phyloP scores from a whole-genome alignment of 2,113 vertebrate species.

The Melanotaenia duboulayi region DNA sequence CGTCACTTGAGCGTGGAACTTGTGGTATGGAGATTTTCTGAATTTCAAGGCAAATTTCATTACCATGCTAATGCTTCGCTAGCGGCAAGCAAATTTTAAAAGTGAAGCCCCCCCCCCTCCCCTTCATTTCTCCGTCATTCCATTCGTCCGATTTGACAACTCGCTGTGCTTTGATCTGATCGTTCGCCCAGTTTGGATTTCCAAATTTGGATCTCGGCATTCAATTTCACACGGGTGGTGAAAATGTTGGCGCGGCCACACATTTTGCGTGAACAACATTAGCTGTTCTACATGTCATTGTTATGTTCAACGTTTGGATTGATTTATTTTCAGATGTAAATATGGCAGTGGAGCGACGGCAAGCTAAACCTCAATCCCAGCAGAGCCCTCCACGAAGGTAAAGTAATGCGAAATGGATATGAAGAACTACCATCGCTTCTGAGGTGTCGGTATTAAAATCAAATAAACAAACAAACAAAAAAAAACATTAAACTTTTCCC shows the following conservation, averaged over 20 bases:
- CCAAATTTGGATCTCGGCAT: conserved; percentile 59
- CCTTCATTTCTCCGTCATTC: conserved; percentile 13
- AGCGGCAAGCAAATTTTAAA: not conserved
- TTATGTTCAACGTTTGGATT: conserved; percentile 98
- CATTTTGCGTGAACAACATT: conserved; percentile 59
- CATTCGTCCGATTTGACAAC: conserved; percentile 26
- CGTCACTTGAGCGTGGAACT: not conserved
- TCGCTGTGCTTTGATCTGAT: conserved; percentile 54
- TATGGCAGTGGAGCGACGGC: conserved; percentile 99
- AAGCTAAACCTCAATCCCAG: conserved; percentile 96
- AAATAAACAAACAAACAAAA: conserved; percentile 11
- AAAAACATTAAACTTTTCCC: conserved; percentile 34
- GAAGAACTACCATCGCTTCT: conserved; percentile 69
- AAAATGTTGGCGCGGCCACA: conserved; percentile 48
- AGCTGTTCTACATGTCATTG: conserved; percentile 72
- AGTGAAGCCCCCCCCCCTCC: no score
- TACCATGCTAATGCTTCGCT: not conserved
- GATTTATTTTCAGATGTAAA: conserved; percentile 99
- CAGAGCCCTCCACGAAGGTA: conserved; percentile 99
- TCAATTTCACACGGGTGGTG: conserved; percentile 67
- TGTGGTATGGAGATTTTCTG: not conserved
- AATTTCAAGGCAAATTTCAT: conserved; percentile 15
- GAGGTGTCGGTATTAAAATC: conserved; percentile 56
- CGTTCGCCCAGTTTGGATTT: conserved; percentile 58
- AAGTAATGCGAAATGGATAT: conserved; percentile 89